Evolutionary conservation across 2,888 invertebrate species (phyloP).

Genomic region (Aleiodes leptofemur): DNA sequence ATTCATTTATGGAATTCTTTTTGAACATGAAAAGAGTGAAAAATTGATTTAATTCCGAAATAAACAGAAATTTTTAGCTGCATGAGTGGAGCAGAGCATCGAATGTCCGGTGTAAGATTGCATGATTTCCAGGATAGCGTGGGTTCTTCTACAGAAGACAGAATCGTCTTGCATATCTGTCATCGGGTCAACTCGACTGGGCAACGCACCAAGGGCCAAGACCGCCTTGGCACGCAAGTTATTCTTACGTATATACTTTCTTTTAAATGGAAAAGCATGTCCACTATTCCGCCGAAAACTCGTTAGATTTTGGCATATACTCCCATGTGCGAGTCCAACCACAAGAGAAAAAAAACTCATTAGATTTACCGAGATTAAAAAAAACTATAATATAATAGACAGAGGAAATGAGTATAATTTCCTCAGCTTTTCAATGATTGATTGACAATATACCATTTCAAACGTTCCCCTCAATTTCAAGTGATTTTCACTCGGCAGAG

Average conservation of each 20-base stretch:
- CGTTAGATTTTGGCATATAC: not conserved
- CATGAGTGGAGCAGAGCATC: not conserved
- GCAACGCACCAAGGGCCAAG: conserved; percentile 47
- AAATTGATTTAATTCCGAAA: not conserved
- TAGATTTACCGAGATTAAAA: conserved; percentile 68
- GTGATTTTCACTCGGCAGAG: too few relatives aligned
- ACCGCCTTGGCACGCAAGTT: conserved; percentile 45
- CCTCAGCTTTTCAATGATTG: too few relatives aligned
- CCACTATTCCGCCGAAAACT: not conserved
- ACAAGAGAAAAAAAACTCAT: conserved; percentile 5
- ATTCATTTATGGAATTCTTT: too few relatives aligned
- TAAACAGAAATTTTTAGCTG: not conserved
- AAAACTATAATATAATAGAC: conserved; percentile 50
- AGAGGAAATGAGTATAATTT: too few relatives aligned
- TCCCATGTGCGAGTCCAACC: not conserved
- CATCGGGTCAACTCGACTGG: conserved; percentile 38
- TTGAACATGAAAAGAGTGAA: not conserved
- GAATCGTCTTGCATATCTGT: conserved; percentile 47
- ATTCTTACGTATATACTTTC: conserved; percentile 27
- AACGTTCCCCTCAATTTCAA: too few relatives aligned
- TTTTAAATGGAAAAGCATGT: conserved; percentile 49
- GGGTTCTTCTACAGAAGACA: conserved; percentile 48
- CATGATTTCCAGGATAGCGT: conserved; percentile 30
- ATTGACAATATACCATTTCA: too few relatives aligned
- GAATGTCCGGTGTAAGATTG: not conserved